phyloP scores from a whole-genome alignment of 1,140 invertebrate genomes.

The Papilio xuthus region DNA sequence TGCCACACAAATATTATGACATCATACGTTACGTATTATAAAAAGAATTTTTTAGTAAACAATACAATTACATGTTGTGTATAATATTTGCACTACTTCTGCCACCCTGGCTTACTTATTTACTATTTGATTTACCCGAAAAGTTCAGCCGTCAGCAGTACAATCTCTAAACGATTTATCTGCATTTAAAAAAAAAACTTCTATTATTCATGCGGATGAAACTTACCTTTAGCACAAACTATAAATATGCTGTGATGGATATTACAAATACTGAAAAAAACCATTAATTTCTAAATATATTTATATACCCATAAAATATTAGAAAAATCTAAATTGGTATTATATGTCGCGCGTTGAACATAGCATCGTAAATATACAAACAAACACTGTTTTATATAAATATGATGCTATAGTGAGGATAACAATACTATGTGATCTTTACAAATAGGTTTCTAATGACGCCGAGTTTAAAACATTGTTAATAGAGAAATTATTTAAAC shows the following conservation, averaged over 20 bases:
- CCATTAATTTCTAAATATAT: no score
- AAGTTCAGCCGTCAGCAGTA: background rate
- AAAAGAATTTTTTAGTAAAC: constrained; percentile 4
- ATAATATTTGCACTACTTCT: background rate
- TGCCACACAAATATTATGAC: background rate
- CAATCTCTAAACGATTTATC: no score
- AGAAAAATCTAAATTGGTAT: background rate
- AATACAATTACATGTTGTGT: background rate
- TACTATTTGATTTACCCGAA: background rate
- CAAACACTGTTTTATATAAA: constrained; percentile 15
- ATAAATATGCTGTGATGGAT: no score
- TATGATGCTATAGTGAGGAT: background rate
- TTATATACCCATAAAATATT: no score
- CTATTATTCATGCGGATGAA: background rate
- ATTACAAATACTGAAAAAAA: no score
- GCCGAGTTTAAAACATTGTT: background rate
- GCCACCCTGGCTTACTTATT: background rate
- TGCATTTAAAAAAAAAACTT: background rate
- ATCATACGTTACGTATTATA: background rate
- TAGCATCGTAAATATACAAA: background rate
- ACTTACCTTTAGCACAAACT: background rate
- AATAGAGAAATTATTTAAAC: no score
- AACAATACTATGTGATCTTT: background rate
- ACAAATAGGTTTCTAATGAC: background rate
- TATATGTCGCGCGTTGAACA: background rate